Conservation (phyloP, 2,797 vertebrate genomes). For the Manis javanica region DNA sequence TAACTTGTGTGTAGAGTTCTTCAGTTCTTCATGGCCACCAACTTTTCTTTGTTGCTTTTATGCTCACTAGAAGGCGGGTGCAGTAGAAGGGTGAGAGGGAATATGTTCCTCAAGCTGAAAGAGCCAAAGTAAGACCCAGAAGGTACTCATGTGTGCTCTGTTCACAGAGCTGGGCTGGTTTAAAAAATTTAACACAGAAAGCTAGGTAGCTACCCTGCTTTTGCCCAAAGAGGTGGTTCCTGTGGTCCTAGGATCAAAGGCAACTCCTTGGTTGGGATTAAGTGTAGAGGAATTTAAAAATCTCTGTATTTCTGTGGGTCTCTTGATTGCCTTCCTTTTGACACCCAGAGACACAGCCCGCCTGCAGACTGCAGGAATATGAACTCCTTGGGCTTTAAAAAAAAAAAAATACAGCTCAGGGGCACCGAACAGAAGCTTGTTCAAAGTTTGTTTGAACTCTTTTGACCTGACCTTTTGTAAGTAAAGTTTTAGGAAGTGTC, state of each 20-base stretch:
- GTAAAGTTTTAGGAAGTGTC: not conserved
- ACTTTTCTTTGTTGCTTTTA: conserved; percentile 28
- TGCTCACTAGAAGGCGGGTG: not conserved
- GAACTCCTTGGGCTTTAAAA: not conserved
- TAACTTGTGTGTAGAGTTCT: conserved; percentile 5
- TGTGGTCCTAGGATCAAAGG: not conserved
- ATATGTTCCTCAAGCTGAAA: conserved; percentile 8
- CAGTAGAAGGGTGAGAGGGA: conserved; percentile 32
- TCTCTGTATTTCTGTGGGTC: not conserved
- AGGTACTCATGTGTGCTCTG: not conserved
- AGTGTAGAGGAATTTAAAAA: not conserved
- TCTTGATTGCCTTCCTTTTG: conserved; percentile 41
- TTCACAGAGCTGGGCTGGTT: not conserved
- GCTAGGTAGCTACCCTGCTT: not conserved
- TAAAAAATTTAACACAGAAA: not conserved
- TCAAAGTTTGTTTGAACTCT: conserved; percentile 36
- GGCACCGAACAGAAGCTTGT: not conserved
- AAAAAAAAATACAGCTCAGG: conserved; percentile 30
- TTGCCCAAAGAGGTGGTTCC: not conserved
- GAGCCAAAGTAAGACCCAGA: not conserved
- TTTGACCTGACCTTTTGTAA: conserved; percentile 59
- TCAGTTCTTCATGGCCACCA: not conserved
- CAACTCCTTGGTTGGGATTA: not conserved
- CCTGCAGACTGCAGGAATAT: not conserved
- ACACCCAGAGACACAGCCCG: not conserved